These are phyloP conservation scores for Drosophila siamana DNA, from an alignment of 2,888 invertebrate species.

Conservation along the genomic window DNA sequence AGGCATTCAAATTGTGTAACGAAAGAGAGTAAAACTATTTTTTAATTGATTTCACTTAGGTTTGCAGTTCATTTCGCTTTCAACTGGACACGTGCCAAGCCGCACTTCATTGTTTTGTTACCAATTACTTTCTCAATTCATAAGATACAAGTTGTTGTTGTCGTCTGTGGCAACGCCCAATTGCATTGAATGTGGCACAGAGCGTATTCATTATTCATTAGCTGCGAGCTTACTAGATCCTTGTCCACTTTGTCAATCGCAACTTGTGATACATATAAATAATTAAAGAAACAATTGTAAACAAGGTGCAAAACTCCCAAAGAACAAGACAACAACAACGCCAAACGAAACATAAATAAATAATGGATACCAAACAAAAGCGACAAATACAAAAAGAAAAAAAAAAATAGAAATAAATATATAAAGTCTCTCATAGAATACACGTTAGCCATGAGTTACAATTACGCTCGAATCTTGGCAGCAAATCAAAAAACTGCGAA, in stretches of 20 bases:
- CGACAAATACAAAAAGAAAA: conserved; percentile 15
- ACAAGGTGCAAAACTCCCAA: conserved; percentile 68
- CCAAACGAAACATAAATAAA: conserved; percentile 21
- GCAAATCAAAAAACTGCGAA: conserved; percentile 77
- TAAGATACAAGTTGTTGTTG: conserved; percentile 7
- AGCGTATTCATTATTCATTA: conserved; percentile 63
- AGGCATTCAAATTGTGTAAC: conserved; percentile 78
- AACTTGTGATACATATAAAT: conserved; percentile 72
- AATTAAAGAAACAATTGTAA: conserved; percentile 78
- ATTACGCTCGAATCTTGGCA: conserved; percentile 76
- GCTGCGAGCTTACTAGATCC: conserved; percentile 61
- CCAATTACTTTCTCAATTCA: conserved; percentile 61
- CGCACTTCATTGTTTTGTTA: background rate
- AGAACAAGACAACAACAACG: conserved; percentile 56
- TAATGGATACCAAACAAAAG: conserved; percentile 18
- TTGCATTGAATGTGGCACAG: conserved; percentile 38
- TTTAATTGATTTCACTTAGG: conserved; percentile 64
- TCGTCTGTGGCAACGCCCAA: conserved; percentile 36
- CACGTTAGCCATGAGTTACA: conserved; percentile 80
- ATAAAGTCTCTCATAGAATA: conserved; percentile 76
- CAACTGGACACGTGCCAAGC: conserved; percentile 63
- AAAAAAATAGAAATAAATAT: no score
- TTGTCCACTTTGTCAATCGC: conserved; percentile 76
- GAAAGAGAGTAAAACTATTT: conserved; percentile 45
- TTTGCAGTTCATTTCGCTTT: conserved; percentile 44